Evolutionary conservation across 2,113 vertebrate species (phyloP), one percentile per base, ranked within the genome.

Genomic region (Cygnus buccinator): DNA sequence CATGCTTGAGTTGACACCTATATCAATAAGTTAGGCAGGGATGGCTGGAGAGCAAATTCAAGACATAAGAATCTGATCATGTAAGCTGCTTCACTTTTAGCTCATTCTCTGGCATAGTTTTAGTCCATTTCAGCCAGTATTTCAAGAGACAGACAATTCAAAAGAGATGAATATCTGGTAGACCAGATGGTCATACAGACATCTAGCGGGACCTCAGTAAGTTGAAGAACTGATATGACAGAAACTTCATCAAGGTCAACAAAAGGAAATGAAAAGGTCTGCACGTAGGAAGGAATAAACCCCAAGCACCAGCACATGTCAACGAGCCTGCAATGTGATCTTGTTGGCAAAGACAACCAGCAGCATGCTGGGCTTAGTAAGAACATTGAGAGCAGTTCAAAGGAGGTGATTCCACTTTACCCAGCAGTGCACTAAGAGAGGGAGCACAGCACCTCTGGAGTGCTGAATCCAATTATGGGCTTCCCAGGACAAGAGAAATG

Each of bases 311-410:
- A 79, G 5, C 15, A 58, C 2, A 48, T 1, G 1, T 8, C 29
- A 46, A 66, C 23, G 33, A 87, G 16, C 5, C 39, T 66, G 21
- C 0, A 2, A 41, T 55, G 20, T 33, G 6, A 20, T 57, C 35
- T 82, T 17, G 13, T 29, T 29, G 11, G 13, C 16, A 52, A 75
- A 83, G 22, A 5, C 0, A 0, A 16, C 10, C 26, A 58, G 25
- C 5, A 37, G 10, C 41, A 41, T 25, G 2, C 4, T 25, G 5
- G 52, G 26, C 35, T 62, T 44, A 67, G 12, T 15, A 55, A 77
- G 21, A 81, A 3, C 12, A 43, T 21, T 26, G 58, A 1, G 12
- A 81, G n/a, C 13, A 75, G 3, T 14, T 6, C 35, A 28, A 78
- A 39, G 18, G 21, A 54, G 4, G 23, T 76, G 2, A 41, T n/a